Evolutionary conservation across 2,113 vertebrate species (phyloP).

Genomic region (Eublepharis macularius): DNA sequence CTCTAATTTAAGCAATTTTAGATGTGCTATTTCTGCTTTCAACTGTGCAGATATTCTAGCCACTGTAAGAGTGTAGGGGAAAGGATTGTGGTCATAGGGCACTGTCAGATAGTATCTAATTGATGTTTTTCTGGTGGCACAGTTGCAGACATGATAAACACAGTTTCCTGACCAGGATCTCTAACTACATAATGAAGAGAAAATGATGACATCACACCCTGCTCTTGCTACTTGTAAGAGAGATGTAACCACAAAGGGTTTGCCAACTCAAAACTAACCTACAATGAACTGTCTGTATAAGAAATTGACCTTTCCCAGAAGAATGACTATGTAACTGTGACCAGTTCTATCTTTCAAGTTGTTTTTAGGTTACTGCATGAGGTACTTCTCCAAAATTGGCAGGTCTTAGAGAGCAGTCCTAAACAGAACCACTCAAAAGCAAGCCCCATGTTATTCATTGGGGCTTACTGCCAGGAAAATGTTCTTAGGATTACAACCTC

Average conservation of each 20-base stretch:
- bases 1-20: not conserved
- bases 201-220: not conserved
- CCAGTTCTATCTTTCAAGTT: not conserved
- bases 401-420: not conserved
- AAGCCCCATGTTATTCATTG: too few species aligned
- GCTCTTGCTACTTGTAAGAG: not conserved
- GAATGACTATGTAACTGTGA: not conserved
- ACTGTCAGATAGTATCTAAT: not conserved
- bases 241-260: not conserved
- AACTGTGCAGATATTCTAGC: not conserved
- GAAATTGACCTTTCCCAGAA: not conserved
- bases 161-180: not conserved
- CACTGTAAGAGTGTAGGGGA: not conserved
- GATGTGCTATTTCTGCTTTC: not conserved
- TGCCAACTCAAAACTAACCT: constrained; percentile 18
- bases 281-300: not conserved
- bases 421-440: too few species aligned
- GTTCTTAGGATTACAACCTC: too few species aligned
- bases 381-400: not conserved
- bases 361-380: not conserved
- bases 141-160: not conserved
- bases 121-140: not conserved
- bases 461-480: too few species aligned
- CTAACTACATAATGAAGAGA: not conserved
- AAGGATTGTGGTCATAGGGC: not conserved